Evolutionary conservation across 2,797 vertebrate genomes (phyloP).

Genomic region (Chelidonichthys spinosus): DNA sequence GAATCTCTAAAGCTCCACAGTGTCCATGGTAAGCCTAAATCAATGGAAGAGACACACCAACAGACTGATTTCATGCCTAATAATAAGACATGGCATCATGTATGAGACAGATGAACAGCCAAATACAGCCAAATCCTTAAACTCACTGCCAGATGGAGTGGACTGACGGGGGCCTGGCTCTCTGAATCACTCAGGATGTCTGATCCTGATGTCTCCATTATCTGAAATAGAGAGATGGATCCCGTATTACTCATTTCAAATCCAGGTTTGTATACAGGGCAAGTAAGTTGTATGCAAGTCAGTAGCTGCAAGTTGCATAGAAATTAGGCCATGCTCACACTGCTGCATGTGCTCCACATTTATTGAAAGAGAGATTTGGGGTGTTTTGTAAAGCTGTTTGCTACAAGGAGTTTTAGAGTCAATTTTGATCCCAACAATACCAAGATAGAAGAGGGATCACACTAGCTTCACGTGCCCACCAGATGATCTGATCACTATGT

Average conservation of each 20-base stretch:
- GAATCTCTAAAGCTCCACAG: slow-evolving; percentile 93
- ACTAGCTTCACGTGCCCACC: slow-evolving; percentile 5
- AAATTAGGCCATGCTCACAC: not conserved
- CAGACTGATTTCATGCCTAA: not conserved
- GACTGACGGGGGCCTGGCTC: slow-evolving; percentile 91
- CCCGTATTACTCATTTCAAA: slow-evolving; percentile 4
- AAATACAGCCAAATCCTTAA: slow-evolving; percentile 18
- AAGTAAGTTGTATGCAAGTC: not conserved
- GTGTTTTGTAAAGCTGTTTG: not conserved
- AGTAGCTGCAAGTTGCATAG: not conserved
- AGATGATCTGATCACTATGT: not conserved
- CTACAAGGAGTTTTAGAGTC: not conserved
- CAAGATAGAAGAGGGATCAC: not conserved
- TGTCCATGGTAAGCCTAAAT: slow-evolving; percentile 95
- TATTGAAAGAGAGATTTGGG: not conserved
- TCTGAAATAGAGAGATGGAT: slow-evolving; percentile 76
- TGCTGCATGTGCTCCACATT: not conserved
- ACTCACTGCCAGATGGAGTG: slow-evolving; percentile 96
- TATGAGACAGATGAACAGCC: not conserved
- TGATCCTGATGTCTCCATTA: slow-evolving; percentile 94
- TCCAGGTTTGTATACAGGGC: not conserved
- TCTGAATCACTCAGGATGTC: slow-evolving; percentile 92
- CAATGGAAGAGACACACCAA: slow-evolving; percentile 10
- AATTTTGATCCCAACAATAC: slow-evolving; percentile 1
- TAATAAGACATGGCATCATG: not conserved